Base-by-base conservation (phyloP, 2,888 invertebrate genomes). In the Petrolisthes cinctipes region DNA sequence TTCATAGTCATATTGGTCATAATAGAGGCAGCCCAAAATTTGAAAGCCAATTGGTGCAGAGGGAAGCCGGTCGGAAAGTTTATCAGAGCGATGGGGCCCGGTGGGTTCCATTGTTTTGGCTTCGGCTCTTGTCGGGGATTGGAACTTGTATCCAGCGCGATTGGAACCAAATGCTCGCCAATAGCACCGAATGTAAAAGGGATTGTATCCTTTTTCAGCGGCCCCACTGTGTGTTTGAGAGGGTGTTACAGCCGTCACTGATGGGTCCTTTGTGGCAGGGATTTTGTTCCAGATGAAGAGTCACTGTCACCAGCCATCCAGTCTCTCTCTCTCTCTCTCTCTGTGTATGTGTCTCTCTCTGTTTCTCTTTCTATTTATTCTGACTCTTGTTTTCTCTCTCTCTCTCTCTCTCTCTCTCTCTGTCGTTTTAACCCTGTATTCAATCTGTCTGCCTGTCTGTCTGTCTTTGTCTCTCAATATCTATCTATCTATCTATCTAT, bases 11-110 rank as follows among this genome's bases (percentile, higher is more conserved):
- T 82, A 86, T 86, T 57, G 54, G 79, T 20, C 53, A 86, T 83
- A 86, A 86, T 83, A 79, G 86, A 79, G 56, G 79, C 86, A 76
- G 51, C 86, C 80, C 86, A 76, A 86, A 68, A 86, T 86, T 75
- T 86, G 83, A 86, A 86, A 86, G 86, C 86, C 86, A 86, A 86
- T 86, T 86, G 86, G 83, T 82, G 82, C 86, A 79, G 83, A 83
- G 73, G 78, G 83, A 80, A 83, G 76, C 86, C 80, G 71, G 78
- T 83, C 71, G 86, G 86, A 86, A 86, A 86, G 83, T 86, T 86
- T 86, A 86, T 86, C 86, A 83, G 86, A 83, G 83, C 86, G 86
- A 86, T 86, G 83, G 86, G 86, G 66, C 81, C 83, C 68, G 86
- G 37, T 37, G 37, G 37, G 37, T 37, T 57, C 86, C 83, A 83